Evolutionary conservation across 1,140 invertebrate genomes (phyloP).

Genomic region (Oryzaephilus surinamensis): DNA sequence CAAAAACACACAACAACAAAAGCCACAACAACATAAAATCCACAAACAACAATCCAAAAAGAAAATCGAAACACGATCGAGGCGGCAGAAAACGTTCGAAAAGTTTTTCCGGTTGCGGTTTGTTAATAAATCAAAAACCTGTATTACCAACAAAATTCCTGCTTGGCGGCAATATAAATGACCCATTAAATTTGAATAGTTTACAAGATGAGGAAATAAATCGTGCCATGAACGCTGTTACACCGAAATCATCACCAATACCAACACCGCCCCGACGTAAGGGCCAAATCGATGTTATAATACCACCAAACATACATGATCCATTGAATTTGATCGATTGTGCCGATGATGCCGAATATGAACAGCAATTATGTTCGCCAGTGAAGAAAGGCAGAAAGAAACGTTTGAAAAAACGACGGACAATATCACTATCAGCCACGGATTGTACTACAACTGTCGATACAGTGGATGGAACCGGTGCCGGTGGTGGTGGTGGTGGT

Average conservation of each 20-base stretch:
- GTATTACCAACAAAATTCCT: slow-evolving; percentile 88
- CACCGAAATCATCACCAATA: slow-evolving; percentile 77
- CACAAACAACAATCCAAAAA: slow-evolving; percentile 12
- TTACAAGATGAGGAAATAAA: slow-evolving; percentile 81
- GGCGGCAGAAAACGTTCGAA: slow-evolving; percentile 41
- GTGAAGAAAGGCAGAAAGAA: slow-evolving; percentile 51
- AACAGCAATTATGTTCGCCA: slow-evolving; percentile 55
- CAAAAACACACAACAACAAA: slow-evolving; percentile 4
- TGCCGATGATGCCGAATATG: slow-evolving; percentile 70
- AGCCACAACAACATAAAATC: slow-evolving; percentile 7
- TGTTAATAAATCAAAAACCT: slow-evolving; percentile 55
- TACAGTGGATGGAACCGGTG: too few species aligned
- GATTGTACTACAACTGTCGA: slow-evolving; percentile 34
- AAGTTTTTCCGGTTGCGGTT: slow-evolving; percentile 37
- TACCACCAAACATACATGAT: slow-evolving; percentile 85
- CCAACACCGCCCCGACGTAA: slow-evolving; percentile 75
- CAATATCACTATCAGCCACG: slow-evolving; percentile 42
- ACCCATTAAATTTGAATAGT: slow-evolving; percentile 89
- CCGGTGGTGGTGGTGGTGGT: background rate
- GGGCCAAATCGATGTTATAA: slow-evolving; percentile 78
- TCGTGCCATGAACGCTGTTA: slow-evolving; percentile 74
- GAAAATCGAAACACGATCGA: slow-evolving; percentile 27
- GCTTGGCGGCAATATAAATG: slow-evolving; percentile 87
- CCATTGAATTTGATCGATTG: slow-evolving; percentile 76
- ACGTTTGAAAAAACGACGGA: slow-evolving; percentile 44